A percentile compares a stretch with the other conserved stretches of the same genome.
Conservation (phyloP, 1,140 invertebrate genomes). For the Bombus soroeensis region DNA sequence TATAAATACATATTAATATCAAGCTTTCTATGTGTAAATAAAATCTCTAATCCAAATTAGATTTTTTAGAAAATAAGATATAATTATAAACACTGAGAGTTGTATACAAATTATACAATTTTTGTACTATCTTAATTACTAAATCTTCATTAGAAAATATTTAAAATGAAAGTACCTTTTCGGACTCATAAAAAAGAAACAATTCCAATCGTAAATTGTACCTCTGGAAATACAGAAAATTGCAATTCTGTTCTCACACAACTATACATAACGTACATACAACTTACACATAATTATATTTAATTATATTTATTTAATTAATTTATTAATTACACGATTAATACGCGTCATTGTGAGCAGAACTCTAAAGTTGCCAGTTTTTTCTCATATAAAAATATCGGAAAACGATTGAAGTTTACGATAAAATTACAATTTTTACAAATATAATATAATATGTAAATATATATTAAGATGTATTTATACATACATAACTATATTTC, state of each 20-base stretch:
- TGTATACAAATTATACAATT: conserved; percentile 10
- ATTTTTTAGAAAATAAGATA: not conserved
- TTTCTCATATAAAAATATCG: conserved; percentile 37
- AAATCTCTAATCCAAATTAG: not conserved
- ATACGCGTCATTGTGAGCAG: conserved; percentile 27
- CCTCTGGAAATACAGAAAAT: conserved; percentile 3
- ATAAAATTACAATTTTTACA: conserved; percentile 55
- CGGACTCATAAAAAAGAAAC: not conserved
- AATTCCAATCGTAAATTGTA: not conserved
- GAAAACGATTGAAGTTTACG: conserved; percentile 35
- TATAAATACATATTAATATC: not conserved
- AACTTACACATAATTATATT: conserved; percentile 35
- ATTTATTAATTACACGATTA: conserved; percentile 9
- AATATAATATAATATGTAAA: conserved; percentile 46
- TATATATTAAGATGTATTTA: conserved; percentile 54
- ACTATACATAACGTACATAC: conserved; percentile 28
- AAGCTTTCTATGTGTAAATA: not conserved
- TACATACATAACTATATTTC: conserved; percentile 46
- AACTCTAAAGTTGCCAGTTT: conserved; percentile 36
- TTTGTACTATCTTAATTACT: not conserved
- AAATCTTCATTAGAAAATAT: not conserved
- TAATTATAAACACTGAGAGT: not conserved
- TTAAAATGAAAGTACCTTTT: conserved; percentile 5
- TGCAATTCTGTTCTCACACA: not conserved
- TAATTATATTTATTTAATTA: no score